Evolutionary conservation across 2,888 invertebrate genomes (phyloP).

Genomic region (Phortica okadai): DNA sequence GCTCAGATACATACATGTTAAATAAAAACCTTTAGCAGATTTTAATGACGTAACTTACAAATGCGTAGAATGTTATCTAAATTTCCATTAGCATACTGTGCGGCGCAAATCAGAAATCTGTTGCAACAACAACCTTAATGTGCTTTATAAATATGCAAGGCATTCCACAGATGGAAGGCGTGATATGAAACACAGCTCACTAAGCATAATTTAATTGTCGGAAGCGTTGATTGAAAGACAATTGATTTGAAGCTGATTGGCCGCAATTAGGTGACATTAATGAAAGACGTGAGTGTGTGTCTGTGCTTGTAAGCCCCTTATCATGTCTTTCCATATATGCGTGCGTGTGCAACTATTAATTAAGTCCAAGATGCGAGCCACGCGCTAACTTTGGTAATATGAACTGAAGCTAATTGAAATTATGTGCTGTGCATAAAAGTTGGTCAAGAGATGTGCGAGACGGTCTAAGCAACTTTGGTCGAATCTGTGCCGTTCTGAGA

Average conservation of each 20-base stretch:
- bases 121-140: too few relatives aligned
- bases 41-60: too few relatives aligned
- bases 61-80: not conserved
- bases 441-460: not conserved
- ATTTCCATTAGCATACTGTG: not conserved
- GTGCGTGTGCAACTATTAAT: slow-evolving; percentile 18
- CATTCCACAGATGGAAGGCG: not conserved
- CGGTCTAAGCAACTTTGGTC: too few relatives aligned
- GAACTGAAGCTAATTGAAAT: slow-evolving; percentile 60
- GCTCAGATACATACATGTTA: not conserved
- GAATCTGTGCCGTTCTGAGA: slow-evolving; percentile 3
- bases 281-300: slow-evolving; percentile 37
- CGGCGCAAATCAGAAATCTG: not conserved
- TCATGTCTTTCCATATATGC: not conserved
- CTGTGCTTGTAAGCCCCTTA: slow-evolving; percentile 1
- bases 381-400: slow-evolving; percentile 32
- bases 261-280: slow-evolving; percentile 33
- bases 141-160: not conserved
- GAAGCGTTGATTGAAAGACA: slow-evolving; percentile 46
- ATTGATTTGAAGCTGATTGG: not conserved
- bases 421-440: slow-evolving; percentile 30
- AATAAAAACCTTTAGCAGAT: not conserved
- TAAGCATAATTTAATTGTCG: slow-evolving; percentile 61
- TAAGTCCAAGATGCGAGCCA: slow-evolving; percentile 54
- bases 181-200: not conserved